Percentiles rank a stretch among this genome's conserved stretches.
phyloP scores from a whole-genome alignment of 2,797 vertebrate species.

The Oceanodroma leucorhoa region DNA sequence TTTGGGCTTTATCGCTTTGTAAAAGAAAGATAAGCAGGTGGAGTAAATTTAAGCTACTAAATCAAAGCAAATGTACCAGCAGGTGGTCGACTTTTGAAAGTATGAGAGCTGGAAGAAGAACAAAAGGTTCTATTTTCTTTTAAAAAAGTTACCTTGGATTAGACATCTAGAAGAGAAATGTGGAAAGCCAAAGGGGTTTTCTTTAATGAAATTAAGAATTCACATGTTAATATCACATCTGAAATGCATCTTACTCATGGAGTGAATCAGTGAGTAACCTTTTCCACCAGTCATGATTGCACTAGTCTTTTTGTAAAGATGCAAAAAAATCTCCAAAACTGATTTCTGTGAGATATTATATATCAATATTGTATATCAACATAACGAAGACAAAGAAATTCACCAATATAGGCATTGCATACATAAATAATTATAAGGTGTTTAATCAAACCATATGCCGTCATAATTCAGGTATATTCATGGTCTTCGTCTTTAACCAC shows the following conservation, averaged over 20 bases:
- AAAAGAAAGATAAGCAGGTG: background rate
- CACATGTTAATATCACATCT: background rate
- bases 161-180: background rate
- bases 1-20: background rate
- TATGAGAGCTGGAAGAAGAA: conserved; percentile 23
- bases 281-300: background rate
- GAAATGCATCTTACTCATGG: background rate
- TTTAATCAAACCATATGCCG: background rate
- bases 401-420: background rate
- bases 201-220: background rate
- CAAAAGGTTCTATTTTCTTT: background rate
- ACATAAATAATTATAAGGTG: background rate
- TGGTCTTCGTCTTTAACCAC: background rate
- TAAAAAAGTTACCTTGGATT: background rate
- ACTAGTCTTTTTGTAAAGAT: background rate
- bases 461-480: background rate
- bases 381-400: background rate
- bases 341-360: background rate
- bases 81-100: background rate
- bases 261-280: background rate
- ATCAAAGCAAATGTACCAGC: conserved; percentile 31
- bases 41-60: conserved; percentile 30
- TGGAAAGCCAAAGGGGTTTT: background rate
- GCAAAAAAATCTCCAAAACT: background rate
- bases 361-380: background rate